Conservation (phyloP, 1,140 invertebrate species). For the Coelopa frigida region DNA sequence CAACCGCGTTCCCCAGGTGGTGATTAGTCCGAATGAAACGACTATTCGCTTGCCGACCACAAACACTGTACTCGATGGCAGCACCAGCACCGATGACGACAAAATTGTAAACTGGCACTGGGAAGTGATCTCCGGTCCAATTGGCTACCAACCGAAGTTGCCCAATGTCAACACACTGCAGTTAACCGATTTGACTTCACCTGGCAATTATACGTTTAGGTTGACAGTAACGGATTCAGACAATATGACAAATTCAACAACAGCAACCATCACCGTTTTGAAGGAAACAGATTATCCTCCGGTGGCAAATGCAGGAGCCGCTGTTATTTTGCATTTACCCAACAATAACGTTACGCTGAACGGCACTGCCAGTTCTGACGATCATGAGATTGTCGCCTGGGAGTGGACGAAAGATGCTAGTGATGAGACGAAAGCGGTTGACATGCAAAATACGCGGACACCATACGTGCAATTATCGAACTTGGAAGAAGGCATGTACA, state of each 20-base stretch:
- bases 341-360: constrained; percentile 82
- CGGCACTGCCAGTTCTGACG: constrained; percentile 85
- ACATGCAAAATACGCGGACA: constrained; percentile 89
- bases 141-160: constrained; percentile 74
- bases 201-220: constrained; percentile 90
- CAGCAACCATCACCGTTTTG: constrained; percentile 82
- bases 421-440: constrained; percentile 75
- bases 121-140: constrained; percentile 79
- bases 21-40: constrained; percentile 77
- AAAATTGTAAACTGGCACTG: constrained; percentile 81
- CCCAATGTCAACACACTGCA: constrained; percentile 76
- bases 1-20: constrained; percentile 77
- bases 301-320: constrained; percentile 85
- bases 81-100: constrained; percentile 66
- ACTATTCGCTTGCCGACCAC: constrained; percentile 83
- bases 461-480: constrained; percentile 74
- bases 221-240: constrained; percentile 89
- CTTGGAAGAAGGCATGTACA: constrained; percentile 89
- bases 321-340: constrained; percentile 84
- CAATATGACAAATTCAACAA: constrained; percentile 75
- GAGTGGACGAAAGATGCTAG: constrained; percentile 88
- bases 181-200: constrained; percentile 69
- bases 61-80: constrained; percentile 82
- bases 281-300: constrained; percentile 92
- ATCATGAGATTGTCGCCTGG: constrained; percentile 86